Evolutionary conservation across 1,140 invertebrate genomes (phyloP).

Genomic region (Drosophila gunungcola): DNA sequence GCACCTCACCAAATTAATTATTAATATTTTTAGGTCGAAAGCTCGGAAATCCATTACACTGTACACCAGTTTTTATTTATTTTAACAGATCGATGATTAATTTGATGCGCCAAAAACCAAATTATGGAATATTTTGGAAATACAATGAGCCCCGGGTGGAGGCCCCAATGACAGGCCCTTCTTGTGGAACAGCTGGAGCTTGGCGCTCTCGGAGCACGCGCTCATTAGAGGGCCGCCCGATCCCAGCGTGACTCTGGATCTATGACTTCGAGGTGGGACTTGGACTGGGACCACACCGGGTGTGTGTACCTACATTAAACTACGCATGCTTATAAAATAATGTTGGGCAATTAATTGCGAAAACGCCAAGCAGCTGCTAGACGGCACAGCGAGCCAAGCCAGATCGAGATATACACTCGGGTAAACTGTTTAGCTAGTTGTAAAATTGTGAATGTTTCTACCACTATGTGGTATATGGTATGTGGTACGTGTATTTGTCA

Average conservation of each 20-base stretch:
- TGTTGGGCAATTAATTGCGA: conserved; percentile 79
- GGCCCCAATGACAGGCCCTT: conserved; percentile 71
- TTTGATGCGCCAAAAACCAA: conserved; percentile 63
- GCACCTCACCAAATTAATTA: conserved; percentile 68
- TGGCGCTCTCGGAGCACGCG: conserved; percentile 69
- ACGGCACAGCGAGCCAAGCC: conserved; percentile 18
- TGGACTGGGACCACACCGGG: conserved; percentile 38
- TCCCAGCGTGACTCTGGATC: conserved; percentile 31
- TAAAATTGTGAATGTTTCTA: conserved; percentile 55
- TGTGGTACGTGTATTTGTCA: conserved; percentile 71
- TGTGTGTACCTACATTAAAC: conserved; percentile 69
- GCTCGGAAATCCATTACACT: conserved; percentile 66
- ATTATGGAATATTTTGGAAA: conserved; percentile 42
- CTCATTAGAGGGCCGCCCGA: conserved; percentile 64
- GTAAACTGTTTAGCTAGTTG: conserved; percentile 29
- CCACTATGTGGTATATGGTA: conserved; percentile 45
- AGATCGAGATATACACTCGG: conserved; percentile 4
- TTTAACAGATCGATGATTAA: conserved; percentile 78
- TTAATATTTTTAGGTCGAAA: conserved; percentile 56
- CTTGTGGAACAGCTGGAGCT: conserved; percentile 72
- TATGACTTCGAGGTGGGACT: conserved; percentile 31
- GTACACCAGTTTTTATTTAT: conserved; percentile 79
- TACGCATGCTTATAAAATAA: conserved; percentile 71
- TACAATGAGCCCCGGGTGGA: conserved; percentile 8
- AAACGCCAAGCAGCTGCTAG: conserved; percentile 69